Base-by-base conservation (phyloP, 2,113 vertebrate genomes). In the Narcine bancroftii region DNA sequence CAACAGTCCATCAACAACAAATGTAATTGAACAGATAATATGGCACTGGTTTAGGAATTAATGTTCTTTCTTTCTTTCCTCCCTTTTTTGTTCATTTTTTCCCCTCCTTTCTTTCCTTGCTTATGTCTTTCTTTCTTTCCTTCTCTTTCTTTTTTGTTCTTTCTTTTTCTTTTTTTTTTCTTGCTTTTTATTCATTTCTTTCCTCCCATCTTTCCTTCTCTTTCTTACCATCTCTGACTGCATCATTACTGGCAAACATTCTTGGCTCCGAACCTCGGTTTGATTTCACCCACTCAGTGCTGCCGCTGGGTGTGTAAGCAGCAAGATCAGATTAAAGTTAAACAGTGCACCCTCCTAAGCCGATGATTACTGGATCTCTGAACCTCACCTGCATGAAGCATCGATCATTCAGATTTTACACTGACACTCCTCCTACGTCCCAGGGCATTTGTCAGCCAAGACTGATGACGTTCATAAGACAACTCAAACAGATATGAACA, bases 311-410 rank as follows among this genome's bases (percentile, higher is more conserved):
- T 29, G 21, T 29, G 24, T 69, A 17, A 69, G 87, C 11, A 66
- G 63, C 39, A 69, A 91, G 56, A 91, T 69, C 63, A 91, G 60
- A 91, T 36, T 47, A 33, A 69, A 15, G 39, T 39, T 69, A 69
- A 69, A 91, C 39, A 45, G 89, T 5, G 39, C 39, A 65, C 89
- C 89, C 63, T 91, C 45, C 17, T 91, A 91, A 91, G 89, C 89
- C 29, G 89, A 91, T 91, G 65, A 69, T 91, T 69, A 91, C 26
- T 66, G 42, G 63, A 91, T 69, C 89, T 36, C 65, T 69, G 89
- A 66, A 47, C 4, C 21, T 91, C 39, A 33, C 42, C 65, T 33
- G 26, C 63, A 10, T 60, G 69, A 91, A 47, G 60, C 63, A 91
- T 26, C 39, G 24, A 42, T 91, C 87, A 87, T n/a, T 87, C 81